Conservation (phyloP, 2,888 invertebrate species). For the Chrysolina oricalcia region DNA sequence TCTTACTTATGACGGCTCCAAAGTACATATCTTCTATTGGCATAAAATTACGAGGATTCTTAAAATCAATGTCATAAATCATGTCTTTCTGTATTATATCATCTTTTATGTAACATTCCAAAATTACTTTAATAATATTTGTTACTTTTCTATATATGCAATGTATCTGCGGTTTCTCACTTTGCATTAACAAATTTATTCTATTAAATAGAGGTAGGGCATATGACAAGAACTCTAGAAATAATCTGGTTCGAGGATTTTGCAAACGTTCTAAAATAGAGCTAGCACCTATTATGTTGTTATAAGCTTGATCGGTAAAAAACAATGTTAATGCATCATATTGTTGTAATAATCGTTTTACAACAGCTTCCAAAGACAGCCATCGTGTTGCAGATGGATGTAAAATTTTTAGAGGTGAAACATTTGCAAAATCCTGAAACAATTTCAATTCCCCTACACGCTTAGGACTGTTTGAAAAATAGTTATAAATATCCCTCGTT, state of each 20-base stretch:
- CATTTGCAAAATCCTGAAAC: conserved; percentile 48
- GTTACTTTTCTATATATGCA: conserved; percentile 16
- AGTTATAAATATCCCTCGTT: conserved; percentile 56
- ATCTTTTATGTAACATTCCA: conserved; percentile 27
- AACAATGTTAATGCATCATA: conserved; percentile 22
- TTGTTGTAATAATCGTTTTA: conserved; percentile 19
- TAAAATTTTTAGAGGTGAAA: conserved; percentile 50
- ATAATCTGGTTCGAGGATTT: conserved; percentile 10
- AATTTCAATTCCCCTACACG: conserved; percentile 42
- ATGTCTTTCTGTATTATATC: background rate
- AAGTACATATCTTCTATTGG: conserved; percentile 28
- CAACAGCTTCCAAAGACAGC: conserved; percentile 16
- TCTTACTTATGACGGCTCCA: conserved; percentile 26
- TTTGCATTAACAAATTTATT: conserved; percentile 22
- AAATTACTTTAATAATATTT: conserved; percentile 11
- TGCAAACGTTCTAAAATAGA: conserved; percentile 5
- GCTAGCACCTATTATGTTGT: conserved; percentile 9
- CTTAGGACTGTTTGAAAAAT: conserved; percentile 56
- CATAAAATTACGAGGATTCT: conserved; percentile 6
- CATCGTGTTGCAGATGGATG: conserved; percentile 27
- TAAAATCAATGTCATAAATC: conserved; percentile 23
- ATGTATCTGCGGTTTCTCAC: conserved; percentile 11
- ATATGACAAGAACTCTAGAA: conserved; percentile 18
- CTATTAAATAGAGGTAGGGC: conserved; percentile 24
- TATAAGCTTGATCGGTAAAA: conserved; percentile 22